A percentile compares a stretch with the other conserved stretches of the same genome.
Evolutionary conservation across 2,113 vertebrate species (phyloP).

Genomic region (Nerophis lumbriciformis): DNA sequence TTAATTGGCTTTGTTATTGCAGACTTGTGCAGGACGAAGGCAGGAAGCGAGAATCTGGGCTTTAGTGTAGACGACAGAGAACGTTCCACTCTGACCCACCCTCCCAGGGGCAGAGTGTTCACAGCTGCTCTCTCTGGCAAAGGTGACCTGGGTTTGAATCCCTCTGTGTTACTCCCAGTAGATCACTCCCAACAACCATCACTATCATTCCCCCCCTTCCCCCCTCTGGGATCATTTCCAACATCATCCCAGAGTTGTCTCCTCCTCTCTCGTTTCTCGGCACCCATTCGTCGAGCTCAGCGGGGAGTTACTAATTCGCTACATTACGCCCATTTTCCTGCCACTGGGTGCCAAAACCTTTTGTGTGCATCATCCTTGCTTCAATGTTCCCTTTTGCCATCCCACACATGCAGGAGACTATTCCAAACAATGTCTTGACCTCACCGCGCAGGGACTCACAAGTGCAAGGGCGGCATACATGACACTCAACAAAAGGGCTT

Average conservation of each 20-base stretch:
- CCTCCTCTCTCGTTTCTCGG: slow-evolving; percentile 15
- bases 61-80: slow-evolving; percentile 46
- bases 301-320: slow-evolving; percentile 51
- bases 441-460: slow-evolving; percentile 45
- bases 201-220: slow-evolving; percentile 21
- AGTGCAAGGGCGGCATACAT: slow-evolving; percentile 21
- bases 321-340: slow-evolving; percentile 53
- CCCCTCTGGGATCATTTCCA: slow-evolving; percentile 57
- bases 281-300: slow-evolving; percentile 48
- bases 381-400: slow-evolving; percentile 22
- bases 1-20: slow-evolving; percentile 74
- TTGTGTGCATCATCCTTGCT: slow-evolving; percentile 36
- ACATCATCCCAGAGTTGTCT: slow-evolving; percentile 36
- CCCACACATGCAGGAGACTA: slow-evolving; percentile 14
- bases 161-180: slow-evolving; percentile 47
- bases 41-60: slow-evolving; percentile 46
- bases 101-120: slow-evolving; percentile 59
- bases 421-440: slow-evolving; percentile 30
- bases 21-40: slow-evolving; percentile 57
- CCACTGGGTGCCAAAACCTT: slow-evolving; percentile 49
- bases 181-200: slow-evolving; percentile 21
- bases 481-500: slow-evolving; percentile 28
- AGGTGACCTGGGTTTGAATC: slow-evolving; percentile 63
- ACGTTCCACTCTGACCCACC: slow-evolving; percentile 56
- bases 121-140: slow-evolving; percentile 65